These are phyloP conservation scores for Vicugna pacos DNA, from an alignment of 2,113 vertebrate species.

Conservation along the genomic window DNA sequence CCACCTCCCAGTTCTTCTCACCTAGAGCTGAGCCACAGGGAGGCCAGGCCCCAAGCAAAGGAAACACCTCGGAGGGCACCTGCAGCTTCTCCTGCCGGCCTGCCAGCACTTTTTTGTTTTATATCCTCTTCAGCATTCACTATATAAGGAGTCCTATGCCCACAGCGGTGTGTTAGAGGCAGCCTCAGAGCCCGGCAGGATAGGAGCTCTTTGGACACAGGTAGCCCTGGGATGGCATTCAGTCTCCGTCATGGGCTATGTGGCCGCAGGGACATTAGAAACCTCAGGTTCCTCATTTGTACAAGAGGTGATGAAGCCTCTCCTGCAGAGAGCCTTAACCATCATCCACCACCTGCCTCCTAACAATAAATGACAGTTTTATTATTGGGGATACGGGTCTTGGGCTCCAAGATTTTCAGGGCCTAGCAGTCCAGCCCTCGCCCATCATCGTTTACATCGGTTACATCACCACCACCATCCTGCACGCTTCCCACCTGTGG, in stretches of 20 bases:
- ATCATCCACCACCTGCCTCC: neutral
- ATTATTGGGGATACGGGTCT: neutral
- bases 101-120: neutral
- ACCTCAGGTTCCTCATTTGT: neutral
- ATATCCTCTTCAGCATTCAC: no score
- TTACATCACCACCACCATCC: no score
- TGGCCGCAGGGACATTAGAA: neutral
- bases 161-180: neutral
- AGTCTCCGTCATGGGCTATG: neutral
- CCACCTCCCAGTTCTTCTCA: neutral
- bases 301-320: neutral
- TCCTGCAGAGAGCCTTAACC: neutral
- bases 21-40: neutral
- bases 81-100: fast-evolving
- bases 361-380: neutral
- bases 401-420: neutral
- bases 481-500: no score
- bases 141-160: fast-evolving
- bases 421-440: neutral
- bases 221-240: neutral
- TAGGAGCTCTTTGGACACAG: neutral
- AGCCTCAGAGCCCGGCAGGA: neutral
- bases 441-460: no score
- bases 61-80: neutral
- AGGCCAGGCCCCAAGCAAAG: neutral